Base-by-base conservation (phyloP, 2,113 vertebrate species). In the Glaucomys volans region DNA sequence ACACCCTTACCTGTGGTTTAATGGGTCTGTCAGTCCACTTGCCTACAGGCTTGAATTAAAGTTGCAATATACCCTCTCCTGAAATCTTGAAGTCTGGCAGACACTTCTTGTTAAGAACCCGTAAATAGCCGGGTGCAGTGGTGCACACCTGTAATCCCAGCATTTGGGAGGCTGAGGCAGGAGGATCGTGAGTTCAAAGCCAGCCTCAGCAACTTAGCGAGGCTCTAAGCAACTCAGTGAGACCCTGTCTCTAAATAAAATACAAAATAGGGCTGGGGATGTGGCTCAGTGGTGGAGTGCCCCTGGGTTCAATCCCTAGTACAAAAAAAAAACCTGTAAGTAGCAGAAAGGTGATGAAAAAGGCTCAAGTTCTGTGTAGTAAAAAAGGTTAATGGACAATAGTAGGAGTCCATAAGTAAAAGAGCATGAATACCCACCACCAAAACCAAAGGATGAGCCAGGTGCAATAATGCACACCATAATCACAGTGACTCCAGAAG, bases 1-100 rank as follows among this genome's bases (percentile, higher is more conserved):
- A 92, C 4, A 77, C 35, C 44, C 62, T 96, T 72, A 82, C 85
- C 77, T 96, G 14, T 90, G 26, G 50, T 89, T 95, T 87, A 96
- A 90, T 54, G 3, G 0, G 26, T 94, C 69, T 28, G n/a, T 67
- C 67, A 88, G 52, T 90, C 69, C 59, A 89, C 92, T 52, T 87
- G 50, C 74, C 92, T 90, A 50, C 2, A 66, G 66, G 30, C 32
- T 86, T 52, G 59, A 80, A n/a, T 95, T 59, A 90, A 82, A 81
- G 54, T 37, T 64, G 50, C 42, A 93, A 79, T 52, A 64, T 54
- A 90, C 30, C 57, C 40, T 91, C 93, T 94, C 64, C 74, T 89
- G 64, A 92, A 92, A 89, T 57, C 64, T 66, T 94, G 44, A 92
- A 80, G 32, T 81, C 88, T 87, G 72, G 13, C 17, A 87, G 72